These are phyloP conservation scores for Rhinogobio ventralis DNA, from an alignment of 2,797 vertebrate genomes.

Conservation along the genomic window DNA sequence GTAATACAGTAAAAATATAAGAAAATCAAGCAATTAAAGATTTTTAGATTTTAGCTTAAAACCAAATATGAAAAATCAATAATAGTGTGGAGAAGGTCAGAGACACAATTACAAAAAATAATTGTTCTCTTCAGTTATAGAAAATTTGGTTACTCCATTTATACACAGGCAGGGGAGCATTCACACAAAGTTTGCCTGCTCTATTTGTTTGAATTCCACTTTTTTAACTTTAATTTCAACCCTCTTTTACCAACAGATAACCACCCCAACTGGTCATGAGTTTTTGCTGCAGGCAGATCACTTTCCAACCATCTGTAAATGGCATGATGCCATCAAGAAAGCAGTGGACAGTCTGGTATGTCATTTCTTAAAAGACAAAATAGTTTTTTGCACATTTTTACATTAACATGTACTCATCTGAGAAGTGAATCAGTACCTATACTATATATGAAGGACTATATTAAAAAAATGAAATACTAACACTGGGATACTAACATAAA, in stretches of 20 bases:
- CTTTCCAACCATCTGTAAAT: conserved; percentile 85
- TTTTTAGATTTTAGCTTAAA: not conserved
- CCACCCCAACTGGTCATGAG: conserved; percentile 88
- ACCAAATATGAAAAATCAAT: not conserved
- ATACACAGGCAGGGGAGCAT: not conserved
- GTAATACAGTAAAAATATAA: not conserved
- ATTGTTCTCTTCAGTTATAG: not conserved
- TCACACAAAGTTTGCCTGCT: not conserved
- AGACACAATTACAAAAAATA: not conserved
- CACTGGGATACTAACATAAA: not conserved
- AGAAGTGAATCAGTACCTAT: not conserved
- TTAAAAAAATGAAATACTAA: not conserved
- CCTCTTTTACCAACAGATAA: conserved; percentile 79
- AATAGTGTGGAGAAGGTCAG: not conserved
- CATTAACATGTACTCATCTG: not conserved
- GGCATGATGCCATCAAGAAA: conserved; percentile 89
- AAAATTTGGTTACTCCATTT: not conserved
- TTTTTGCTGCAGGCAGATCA: conserved; percentile 90
- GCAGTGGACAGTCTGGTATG: conserved; percentile 87
- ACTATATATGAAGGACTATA: not conserved
- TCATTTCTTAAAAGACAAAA: conserved; percentile 54
- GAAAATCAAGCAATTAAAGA: not conserved
- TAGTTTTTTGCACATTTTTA: not conserved
- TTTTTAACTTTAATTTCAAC: conserved; percentile 73
- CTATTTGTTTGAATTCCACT: conserved; percentile 16